Base-by-base conservation (phyloP, 2,888 invertebrate species). In the Caenorhabditis angaria region DNA sequence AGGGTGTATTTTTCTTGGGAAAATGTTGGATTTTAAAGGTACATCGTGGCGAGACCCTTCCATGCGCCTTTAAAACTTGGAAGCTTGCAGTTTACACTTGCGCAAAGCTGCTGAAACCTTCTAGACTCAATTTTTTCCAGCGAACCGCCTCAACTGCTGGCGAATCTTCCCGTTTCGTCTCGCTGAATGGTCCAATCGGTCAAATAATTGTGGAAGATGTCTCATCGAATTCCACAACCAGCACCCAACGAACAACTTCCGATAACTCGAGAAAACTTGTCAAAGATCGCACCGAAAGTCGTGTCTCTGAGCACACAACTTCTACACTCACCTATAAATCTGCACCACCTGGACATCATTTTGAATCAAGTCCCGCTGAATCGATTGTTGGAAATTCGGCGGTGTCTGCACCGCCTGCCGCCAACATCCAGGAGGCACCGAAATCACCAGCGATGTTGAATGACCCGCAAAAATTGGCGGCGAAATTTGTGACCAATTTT, bases 291-390 rank as follows among this genome's bases (percentile, higher is more conserved):
- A 61, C 14, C 60, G 67, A 28, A 64, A 69, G 69, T 56, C 58
- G 65, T 25, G 47, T 54, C 18, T 72, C 72, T 8, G 68, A 72
- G n/a, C 65, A 65, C 22, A 68, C 72, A 2, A 35, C 72, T 3
- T 68, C 72, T 0, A 73, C 72, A 20, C 14, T 73, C 27, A 73
- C 72, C 1, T 73, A 65, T 22, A 73, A 73, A 61, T 73, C 72
- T 0, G 72, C 72, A 2, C 72, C 60, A n/a, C 50, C 67, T 8
- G 35, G 56, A 22, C 61, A 61, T 14, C 64, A 61, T 29, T 55
- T 27, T 1, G 18, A 22, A 1, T n/a, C 47, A 27, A 41, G 41
- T 35, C 60, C 57, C 1, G 72, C 68, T 14, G 72, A 73, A 58
- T 68, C 68, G 27, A 68, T 73, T n/a, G 68, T 73, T 2, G 35